phyloP scores from a whole-genome alignment of 1,140 invertebrate species.

The Cataglyphis hispanica region DNA sequence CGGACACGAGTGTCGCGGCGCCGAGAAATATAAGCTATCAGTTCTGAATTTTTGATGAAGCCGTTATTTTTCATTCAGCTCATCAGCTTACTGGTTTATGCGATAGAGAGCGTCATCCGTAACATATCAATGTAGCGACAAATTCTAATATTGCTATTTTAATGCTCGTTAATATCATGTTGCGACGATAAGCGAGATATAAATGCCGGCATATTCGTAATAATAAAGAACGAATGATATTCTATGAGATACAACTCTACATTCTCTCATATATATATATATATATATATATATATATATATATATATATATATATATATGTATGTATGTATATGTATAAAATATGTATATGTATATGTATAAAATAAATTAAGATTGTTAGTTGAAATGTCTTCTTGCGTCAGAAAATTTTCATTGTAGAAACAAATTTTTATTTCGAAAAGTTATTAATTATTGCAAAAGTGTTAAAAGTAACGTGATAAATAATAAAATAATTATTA shows the following conservation, averaged over 20 bases:
- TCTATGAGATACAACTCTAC: neutral
- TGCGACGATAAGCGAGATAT: constrained; percentile 38
- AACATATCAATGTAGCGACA: constrained; percentile 19
- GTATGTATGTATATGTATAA: too few species aligned
- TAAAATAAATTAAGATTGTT: neutral
- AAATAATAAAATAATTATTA: constrained; percentile 8
- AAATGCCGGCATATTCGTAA: neutral
- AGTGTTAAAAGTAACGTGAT: neutral
- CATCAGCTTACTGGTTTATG: constrained; percentile 41
- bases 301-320: too few species aligned
- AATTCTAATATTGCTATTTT: constrained; percentile 43
- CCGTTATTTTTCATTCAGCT: constrained; percentile 34
- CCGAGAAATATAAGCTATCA: neutral
- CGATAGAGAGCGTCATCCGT: neutral
- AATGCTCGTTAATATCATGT: constrained; percentile 18
- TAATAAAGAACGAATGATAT: constrained; percentile 28
- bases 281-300: neutral
- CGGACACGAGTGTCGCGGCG: neutral
- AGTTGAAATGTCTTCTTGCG: neutral
- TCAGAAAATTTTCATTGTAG: neutral
- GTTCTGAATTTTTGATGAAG: constrained; percentile 28
- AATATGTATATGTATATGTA: too few species aligned
- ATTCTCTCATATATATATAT: neutral
- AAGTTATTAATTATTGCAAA: neutral
- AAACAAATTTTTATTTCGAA: neutral